These are phyloP conservation scores for Trilocha varians DNA, from an alignment of 2,888 invertebrate genomes.

Conservation along the genomic window DNA sequence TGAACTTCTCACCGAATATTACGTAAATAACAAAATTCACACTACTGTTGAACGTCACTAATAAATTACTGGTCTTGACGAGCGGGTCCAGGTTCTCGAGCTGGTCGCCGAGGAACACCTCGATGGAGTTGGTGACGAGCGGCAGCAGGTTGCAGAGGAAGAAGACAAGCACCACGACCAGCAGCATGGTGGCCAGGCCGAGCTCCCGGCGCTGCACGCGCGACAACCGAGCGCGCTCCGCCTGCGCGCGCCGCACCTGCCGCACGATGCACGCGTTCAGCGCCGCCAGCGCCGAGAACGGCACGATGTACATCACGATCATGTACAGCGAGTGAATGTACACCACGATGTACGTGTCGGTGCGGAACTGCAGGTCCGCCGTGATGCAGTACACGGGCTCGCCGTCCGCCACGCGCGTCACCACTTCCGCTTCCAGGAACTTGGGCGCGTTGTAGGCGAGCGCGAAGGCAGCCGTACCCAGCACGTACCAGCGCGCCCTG, in stretches of 20 bases:
- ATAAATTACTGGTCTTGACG: constrained; percentile 88
- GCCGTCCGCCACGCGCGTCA: constrained; percentile 53
- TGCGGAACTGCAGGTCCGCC: constrained; percentile 78
- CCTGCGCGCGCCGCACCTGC: constrained; percentile 91
- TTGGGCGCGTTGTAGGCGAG: constrained; percentile 89
- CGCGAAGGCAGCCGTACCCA: constrained; percentile 85
- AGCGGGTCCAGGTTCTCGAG: constrained; percentile 74
- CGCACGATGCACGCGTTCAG: constrained; percentile 93
- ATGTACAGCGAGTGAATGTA: constrained; percentile 97
- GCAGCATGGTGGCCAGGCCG: constrained; percentile 93
- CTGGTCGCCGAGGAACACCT: constrained; percentile 77
- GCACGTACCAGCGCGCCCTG: constrained; percentile 89
- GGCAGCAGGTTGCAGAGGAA: constrained; percentile 93
- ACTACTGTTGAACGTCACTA: constrained; percentile 97
- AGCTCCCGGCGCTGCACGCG: constrained; percentile 93
- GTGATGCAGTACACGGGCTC: constrained; percentile 80
- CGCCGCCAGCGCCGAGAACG: constrained; percentile 89
- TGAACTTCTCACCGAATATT: constrained; percentile 97
- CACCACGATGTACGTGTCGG: constrained; percentile 83
- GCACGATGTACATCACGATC: constrained; percentile 93
- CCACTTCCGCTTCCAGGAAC: constrained; percentile 79
- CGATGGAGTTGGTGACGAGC: constrained; percentile 87
- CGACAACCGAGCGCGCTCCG: constrained; percentile 90
- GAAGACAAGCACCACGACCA: constrained; percentile 95
- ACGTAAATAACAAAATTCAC: constrained; percentile 98